Evolutionary conservation across 1,140 invertebrate genomes (phyloP).

Genomic region (Nilaparvata lugens): DNA sequence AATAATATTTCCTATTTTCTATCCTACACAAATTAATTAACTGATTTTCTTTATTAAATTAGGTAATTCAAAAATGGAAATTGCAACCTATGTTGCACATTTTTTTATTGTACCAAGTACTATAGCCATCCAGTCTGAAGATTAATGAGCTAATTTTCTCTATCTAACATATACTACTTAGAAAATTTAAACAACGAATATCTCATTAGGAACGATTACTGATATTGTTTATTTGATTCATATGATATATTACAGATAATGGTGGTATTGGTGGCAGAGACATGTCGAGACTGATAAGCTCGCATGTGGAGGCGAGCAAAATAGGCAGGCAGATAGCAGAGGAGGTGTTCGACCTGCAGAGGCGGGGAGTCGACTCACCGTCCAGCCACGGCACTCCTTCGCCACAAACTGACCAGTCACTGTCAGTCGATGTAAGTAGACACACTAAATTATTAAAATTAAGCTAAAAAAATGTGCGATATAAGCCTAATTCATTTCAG

Average conservation of each 20-base stretch:
- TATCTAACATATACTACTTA: too few relatives aligned
- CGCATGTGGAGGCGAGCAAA: constrained; percentile 67
- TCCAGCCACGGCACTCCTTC: constrained; percentile 34
- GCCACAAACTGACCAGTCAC: constrained; percentile 14
- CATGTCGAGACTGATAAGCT: constrained; percentile 58
- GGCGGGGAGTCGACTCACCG: constrained; percentile 41
- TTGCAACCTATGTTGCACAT: background rate
- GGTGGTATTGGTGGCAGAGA: constrained; percentile 32
- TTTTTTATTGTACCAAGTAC: background rate
- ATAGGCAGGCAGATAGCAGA: constrained; percentile 70
- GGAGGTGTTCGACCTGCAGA: constrained; percentile 51
- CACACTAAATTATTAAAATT: too few relatives aligned
- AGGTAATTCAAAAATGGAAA: too few relatives aligned
- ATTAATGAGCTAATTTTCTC: too few relatives aligned
- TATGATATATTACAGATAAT: constrained; percentile 14
- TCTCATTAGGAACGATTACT: too few relatives aligned
- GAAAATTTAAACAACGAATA: too few relatives aligned
- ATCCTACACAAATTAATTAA: too few relatives aligned
- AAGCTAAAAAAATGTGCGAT: background rate
- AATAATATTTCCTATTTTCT: too few relatives aligned
- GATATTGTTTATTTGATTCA: too few relatives aligned
- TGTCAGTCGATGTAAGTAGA: constrained; percentile 17
- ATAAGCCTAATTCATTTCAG: background rate
- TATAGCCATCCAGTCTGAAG: too few relatives aligned
- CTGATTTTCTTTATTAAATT: too few relatives aligned